Evolutionary conservation across 2,888 invertebrate genomes (phyloP).

Genomic region (Lasioglossum leucozonium): DNA sequence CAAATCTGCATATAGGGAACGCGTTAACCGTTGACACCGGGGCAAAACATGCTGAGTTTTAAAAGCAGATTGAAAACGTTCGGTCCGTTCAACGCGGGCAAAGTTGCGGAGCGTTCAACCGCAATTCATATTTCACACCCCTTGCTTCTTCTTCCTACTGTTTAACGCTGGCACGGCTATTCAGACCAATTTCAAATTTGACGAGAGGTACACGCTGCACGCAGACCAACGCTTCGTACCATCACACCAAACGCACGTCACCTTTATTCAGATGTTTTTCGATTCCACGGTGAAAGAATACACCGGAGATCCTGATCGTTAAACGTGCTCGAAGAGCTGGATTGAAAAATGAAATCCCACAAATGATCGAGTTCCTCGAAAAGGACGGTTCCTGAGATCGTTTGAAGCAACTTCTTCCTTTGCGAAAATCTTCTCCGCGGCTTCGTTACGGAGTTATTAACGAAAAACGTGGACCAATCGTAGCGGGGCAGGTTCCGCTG

Average conservation of each 20-base stretch:
- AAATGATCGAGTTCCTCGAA: no score
- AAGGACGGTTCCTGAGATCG: no score
- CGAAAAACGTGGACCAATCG: no score
- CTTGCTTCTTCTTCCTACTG: neutral
- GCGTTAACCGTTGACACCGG: neutral
- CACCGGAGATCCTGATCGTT: no score
- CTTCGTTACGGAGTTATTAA: no score
- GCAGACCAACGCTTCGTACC: neutral
- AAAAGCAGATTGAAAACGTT: constrained; percentile 1
- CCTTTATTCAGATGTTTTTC: neutral
- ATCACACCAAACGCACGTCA: neutral
- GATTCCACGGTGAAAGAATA: neutral
- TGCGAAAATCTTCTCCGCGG: no score
- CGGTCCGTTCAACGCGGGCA: neutral
- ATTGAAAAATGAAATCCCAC: no score
- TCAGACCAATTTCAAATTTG: neutral
- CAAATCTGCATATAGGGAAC: neutral
- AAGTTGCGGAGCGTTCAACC: neutral
- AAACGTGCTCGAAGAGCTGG: neutral
- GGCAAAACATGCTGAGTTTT: neutral
- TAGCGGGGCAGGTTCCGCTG: no score
- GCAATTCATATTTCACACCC: neutral
- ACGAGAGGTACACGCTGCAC: neutral
- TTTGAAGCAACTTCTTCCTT: no score
- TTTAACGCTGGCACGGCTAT: no score